Conservation (phyloP, 2,888 invertebrate genomes). For the Aquatica leii region DNA sequence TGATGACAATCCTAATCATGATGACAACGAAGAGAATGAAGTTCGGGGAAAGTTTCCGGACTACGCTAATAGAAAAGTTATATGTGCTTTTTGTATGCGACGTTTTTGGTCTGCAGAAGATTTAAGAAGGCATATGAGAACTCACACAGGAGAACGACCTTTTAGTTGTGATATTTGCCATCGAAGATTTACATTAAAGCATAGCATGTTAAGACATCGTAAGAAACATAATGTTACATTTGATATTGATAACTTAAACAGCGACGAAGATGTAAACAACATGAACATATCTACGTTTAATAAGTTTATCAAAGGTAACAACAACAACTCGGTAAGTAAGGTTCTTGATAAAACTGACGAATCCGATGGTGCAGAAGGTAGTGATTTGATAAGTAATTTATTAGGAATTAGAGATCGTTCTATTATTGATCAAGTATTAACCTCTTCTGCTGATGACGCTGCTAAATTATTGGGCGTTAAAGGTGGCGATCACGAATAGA, state of each 20-base stretch:
- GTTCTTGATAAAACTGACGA: constrained; percentile 64
- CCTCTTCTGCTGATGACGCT: constrained; percentile 86
- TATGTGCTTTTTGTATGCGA: constrained; percentile 91
- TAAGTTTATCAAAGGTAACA: constrained; percentile 52
- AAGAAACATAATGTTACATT: constrained; percentile 79
- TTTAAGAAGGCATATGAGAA: constrained; percentile 90
- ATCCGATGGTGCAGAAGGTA: constrained; percentile 64
- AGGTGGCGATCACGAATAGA: constrained; percentile 54
- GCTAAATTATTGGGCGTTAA: constrained; percentile 86
- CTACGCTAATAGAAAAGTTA: constrained; percentile 86
- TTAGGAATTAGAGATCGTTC: constrained; percentile 87
- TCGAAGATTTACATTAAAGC: constrained; percentile 89
- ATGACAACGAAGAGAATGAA: constrained; percentile 75
- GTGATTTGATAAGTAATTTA: constrained; percentile 88
- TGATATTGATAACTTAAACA: constrained; percentile 61
- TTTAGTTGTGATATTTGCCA: constrained; percentile 91
- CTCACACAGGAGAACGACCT: constrained; percentile 91
- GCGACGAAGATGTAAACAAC: constrained; percentile 58
- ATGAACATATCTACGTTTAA: constrained; percentile 32
- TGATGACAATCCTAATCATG: constrained; percentile 58
- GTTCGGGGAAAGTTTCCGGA: constrained; percentile 84
- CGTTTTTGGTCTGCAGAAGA: constrained; percentile 97
- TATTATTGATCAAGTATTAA: constrained; percentile 83
- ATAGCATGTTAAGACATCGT: constrained; percentile 92
- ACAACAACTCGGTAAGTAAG: constrained; percentile 58